Percentiles rank a stretch among this genome's conserved stretches.
Conservation (phyloP, 2,113 vertebrate species). For the Prietella phreatophila region DNA sequence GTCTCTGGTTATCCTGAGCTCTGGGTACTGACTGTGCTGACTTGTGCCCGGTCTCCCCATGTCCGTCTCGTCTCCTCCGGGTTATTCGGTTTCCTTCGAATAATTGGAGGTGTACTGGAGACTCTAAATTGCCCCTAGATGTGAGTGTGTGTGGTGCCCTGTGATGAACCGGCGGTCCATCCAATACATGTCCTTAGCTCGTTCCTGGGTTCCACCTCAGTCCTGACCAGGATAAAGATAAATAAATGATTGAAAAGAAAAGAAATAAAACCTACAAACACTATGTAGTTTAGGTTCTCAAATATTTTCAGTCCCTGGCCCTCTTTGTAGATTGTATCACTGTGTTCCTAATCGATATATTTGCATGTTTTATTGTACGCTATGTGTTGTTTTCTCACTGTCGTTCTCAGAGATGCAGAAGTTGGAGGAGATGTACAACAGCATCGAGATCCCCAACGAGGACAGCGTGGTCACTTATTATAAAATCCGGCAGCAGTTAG, state of each 20-base stretch:
- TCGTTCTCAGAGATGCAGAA: constrained; percentile 75
- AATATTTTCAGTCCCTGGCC: neutral
- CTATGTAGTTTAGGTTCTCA: neutral
- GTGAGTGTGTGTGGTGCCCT: neutral
- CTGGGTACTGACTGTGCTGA: neutral
- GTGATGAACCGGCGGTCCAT: neutral
- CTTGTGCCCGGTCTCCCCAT: neutral
- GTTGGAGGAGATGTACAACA: constrained; percentile 87
- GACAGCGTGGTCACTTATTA: constrained; percentile 93
- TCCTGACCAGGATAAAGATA: neutral
- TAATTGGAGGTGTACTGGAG: neutral
- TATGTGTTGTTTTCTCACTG: neutral
- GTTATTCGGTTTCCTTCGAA: neutral
- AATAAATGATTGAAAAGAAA: neutral
- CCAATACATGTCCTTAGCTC: neutral
- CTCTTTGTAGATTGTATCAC: neutral
- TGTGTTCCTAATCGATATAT: neutral
- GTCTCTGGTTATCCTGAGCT: neutral
- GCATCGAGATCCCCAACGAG: constrained; percentile 91
- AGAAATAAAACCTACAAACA: neutral
- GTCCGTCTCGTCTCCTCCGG: neutral
- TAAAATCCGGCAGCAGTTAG: constrained; percentile 93
- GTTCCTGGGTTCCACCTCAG: neutral
- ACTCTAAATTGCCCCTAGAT: neutral
- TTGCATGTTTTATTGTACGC: neutral